Evolutionary conservation across 2,113 vertebrate genomes (phyloP).

Genomic region (Pampusana beccarii): DNA sequence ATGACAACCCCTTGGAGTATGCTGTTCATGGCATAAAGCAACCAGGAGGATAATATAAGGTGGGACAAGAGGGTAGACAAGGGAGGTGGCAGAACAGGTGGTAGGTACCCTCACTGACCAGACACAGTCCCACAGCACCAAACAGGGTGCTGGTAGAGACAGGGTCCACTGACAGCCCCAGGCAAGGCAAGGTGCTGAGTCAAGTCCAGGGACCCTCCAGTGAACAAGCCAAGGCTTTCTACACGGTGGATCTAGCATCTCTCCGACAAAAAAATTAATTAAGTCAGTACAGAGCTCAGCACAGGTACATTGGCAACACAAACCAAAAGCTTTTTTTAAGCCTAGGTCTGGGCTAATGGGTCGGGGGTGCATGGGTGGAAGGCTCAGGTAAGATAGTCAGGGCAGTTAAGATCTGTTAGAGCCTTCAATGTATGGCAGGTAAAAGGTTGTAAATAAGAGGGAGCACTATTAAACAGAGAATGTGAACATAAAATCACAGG

Average conservation of each 20-base stretch:
- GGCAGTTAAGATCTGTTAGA: neutral
- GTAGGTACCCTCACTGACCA: neutral
- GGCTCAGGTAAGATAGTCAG: neutral
- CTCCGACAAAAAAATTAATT: neutral
- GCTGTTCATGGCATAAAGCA: neutral
- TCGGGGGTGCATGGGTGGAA: neutral
- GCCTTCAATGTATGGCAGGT: neutral
- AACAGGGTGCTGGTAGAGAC: neutral
- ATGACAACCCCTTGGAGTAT: neutral
- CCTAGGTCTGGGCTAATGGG: neutral
- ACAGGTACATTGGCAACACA: neutral
- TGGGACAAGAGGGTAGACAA: neutral
- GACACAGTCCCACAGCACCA: neutral
- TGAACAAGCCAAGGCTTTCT: neutral
- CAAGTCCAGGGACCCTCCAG: neutral
- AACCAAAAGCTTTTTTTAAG: neutral
- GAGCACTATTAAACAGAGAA: neutral
- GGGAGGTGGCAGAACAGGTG: neutral
- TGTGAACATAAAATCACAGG: neutral
- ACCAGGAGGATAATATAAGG: neutral
- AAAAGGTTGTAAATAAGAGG: neutral
- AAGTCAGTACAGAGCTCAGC: neutral
- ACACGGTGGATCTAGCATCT: neutral
- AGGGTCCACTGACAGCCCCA: neutral
- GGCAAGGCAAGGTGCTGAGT: neutral